These are phyloP conservation scores for Lamellibrachia luymesi DNA, from an alignment of 1,140 invertebrate genomes.

Conservation along the genomic window DNA sequence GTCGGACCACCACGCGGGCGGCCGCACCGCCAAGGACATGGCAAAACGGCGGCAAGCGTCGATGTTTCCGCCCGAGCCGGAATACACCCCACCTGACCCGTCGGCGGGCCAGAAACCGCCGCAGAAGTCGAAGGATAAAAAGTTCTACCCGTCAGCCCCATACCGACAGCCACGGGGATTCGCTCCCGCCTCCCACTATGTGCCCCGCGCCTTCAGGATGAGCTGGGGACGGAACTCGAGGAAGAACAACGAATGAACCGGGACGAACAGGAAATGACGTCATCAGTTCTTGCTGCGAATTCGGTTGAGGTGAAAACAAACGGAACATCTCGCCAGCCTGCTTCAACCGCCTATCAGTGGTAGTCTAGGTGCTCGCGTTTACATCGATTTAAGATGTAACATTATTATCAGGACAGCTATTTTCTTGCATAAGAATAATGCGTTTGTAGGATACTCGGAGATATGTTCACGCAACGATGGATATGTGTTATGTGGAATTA, in stretches of 20 bases:
- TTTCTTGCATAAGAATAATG: neutral
- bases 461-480: neutral
- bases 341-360: neutral
- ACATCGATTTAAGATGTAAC: neutral
- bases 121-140: neutral
- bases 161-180: neutral
- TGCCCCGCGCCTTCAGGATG: neutral
- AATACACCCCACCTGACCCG: neutral
- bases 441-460: neutral
- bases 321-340: too few relatives aligned
- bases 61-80: neutral
- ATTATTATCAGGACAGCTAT: neutral
- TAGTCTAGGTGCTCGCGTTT: neutral
- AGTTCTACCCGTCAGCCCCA: neutral
- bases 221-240: neutral
- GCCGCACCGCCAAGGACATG: neutral
- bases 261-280: neutral
- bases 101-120: neutral
- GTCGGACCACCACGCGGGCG: neutral
- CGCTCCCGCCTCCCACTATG: constrained; percentile 16
- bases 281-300: neutral
- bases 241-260: neutral
- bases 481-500: neutral
- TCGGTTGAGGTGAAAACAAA: neutral
- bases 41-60: neutral